phyloP scores from a whole-genome alignment of 2,888 invertebrate species.

The Amiota mariae region DNA sequence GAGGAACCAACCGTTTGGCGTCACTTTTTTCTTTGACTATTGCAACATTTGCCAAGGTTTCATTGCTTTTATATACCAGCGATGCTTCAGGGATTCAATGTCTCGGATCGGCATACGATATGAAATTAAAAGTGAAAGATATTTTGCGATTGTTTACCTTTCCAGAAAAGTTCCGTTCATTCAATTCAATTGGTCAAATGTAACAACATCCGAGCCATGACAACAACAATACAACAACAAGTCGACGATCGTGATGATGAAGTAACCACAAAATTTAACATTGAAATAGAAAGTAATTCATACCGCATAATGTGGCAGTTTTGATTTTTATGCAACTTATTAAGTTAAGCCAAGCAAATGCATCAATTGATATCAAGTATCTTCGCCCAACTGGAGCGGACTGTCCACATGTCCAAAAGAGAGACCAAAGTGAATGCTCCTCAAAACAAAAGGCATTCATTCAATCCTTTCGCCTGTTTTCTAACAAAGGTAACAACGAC shows the following conservation, averaged over 20 bases:
- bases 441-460: background rate
- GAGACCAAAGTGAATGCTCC: constrained; percentile 48
- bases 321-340: constrained; percentile 54
- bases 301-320: constrained; percentile 47
- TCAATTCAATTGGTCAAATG: background rate
- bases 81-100: background rate
- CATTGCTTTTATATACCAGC: constrained; percentile 16
- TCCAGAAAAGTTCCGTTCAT: too few relatives aligned
- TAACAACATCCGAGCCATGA: background rate
- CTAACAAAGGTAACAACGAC: too few relatives aligned
- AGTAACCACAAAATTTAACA: constrained; percentile 56
- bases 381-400: constrained; percentile 22
- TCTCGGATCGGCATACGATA: background rate
- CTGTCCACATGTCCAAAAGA: background rate
- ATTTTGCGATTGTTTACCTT: background rate
- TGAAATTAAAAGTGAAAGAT: constrained; percentile 23
- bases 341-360: constrained; percentile 48
- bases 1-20: constrained; percentile 12
- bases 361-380: constrained; percentile 59
- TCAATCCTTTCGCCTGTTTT: constrained; percentile 11
- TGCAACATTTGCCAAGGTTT: constrained; percentile 21
- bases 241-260: constrained; percentile 48
- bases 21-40: constrained; percentile 25
- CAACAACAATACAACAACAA: constrained; percentile 35
- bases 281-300: constrained; percentile 66